phyloP scores from a whole-genome alignment of 2,113 vertebrate genomes.

The Epinephelus moara region DNA sequence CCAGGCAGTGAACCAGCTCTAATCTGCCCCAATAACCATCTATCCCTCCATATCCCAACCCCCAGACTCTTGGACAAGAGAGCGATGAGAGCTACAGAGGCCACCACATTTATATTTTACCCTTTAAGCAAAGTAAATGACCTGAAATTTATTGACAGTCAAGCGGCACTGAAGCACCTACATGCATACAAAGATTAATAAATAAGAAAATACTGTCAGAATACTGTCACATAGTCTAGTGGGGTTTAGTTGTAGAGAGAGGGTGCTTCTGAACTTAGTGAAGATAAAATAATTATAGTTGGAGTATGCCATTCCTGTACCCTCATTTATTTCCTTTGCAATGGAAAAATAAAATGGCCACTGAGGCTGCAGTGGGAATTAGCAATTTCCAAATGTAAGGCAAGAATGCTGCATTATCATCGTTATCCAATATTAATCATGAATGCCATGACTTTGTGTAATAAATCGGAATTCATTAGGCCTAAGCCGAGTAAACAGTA shows the following conservation, averaged over 20 bases:
- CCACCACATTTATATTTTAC: neutral
- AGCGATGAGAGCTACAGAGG: neutral
- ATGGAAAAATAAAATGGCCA: neutral
- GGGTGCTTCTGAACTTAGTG: neutral
- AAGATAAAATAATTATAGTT: neutral
- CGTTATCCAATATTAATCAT: neutral
- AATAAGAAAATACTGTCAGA: neutral
- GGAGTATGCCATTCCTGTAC: neutral
- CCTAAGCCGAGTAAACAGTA: neutral
- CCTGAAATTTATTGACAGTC: neutral
- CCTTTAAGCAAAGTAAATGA: neutral
- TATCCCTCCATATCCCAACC: neutral
- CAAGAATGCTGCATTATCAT: neutral
- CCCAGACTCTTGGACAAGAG: constrained; percentile 22
- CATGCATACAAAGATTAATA: neutral
- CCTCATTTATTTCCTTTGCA: neutral
- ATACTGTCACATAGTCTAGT: no score
- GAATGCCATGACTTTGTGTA: neutral
- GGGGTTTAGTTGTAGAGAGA: neutral
- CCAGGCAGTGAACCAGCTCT: constrained; percentile 28
- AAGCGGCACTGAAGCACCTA: neutral
- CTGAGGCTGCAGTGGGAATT: neutral
- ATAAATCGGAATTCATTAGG: neutral
- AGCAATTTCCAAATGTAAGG: neutral
- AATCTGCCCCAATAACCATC: constrained; percentile 37